phyloP scores from a whole-genome alignment of 2,797 vertebrate genomes.

The Microchirus variegatus region DNA sequence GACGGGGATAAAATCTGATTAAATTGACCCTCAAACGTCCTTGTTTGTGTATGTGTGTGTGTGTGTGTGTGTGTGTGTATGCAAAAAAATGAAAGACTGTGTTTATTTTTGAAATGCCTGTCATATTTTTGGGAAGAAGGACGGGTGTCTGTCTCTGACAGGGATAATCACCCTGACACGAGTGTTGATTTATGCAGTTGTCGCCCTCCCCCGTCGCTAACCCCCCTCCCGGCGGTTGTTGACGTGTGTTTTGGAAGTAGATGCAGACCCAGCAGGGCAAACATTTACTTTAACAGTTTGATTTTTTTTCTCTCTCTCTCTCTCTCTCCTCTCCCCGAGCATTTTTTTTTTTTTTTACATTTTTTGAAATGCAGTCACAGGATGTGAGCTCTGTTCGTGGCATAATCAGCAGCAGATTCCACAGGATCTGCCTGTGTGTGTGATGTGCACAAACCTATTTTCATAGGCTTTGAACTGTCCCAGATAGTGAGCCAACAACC shows the following conservation, averaged over 20 bases:
- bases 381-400: conserved; percentile 36
- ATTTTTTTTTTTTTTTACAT: conserved; percentile 20
- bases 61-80: conserved; percentile 10
- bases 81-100: conserved; percentile 38
- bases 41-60: no score
- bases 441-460: conserved; percentile 72
- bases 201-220: conserved; percentile 22
- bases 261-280: conserved; percentile 54
- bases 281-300: conserved; percentile 67
- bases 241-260: conserved; percentile 57
- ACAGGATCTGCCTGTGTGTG: conserved; percentile 34
- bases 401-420: conserved; percentile 60
- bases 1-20: no score
- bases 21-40: no score
- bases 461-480: conserved; percentile 65
- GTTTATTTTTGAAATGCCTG: conserved; percentile 34
- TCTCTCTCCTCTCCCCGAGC: conserved; percentile 1
- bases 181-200: conserved; percentile 27
- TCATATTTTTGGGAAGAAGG: conserved; percentile 21
- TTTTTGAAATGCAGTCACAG: conserved; percentile 64
- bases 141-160: neutral
- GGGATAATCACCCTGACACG: conserved; percentile 14
- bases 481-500: conserved; percentile 45
- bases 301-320: conserved; percentile 4
- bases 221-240: conserved; percentile 32